These are phyloP conservation scores for Falcaria lacertinaria DNA, from an alignment of 2,888 invertebrate genomes.

Conservation along the genomic window DNA sequence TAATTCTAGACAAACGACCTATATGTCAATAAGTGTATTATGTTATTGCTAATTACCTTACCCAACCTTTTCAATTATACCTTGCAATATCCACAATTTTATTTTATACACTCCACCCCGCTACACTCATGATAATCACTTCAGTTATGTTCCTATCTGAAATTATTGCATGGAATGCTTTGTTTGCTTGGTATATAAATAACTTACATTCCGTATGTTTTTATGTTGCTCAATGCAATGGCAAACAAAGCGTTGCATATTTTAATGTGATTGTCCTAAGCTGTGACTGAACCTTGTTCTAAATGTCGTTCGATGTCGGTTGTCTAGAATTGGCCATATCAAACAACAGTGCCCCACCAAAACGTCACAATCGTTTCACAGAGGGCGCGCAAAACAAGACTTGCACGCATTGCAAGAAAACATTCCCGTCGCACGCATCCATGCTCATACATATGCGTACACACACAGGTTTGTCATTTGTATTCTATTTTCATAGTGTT, in stretches of 20 bases:
- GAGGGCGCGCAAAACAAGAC: constrained; percentile 79
- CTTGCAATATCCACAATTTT: constrained; percentile 13
- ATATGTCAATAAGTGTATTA: constrained; percentile 15
- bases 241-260: constrained; percentile 21
- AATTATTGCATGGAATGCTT: constrained; percentile 37
- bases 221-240: neutral
- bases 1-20: constrained; percentile 69
- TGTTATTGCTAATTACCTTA: constrained; percentile 8
- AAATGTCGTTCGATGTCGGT: constrained; percentile 72
- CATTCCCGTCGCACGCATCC: constrained; percentile 88
- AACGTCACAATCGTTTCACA: constrained; percentile 80
- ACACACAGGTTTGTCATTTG: constrained; percentile 79
- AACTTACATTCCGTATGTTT: neutral
- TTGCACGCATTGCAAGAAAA: constrained; percentile 85
- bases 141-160: constrained; percentile 60
- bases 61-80: constrained; percentile 14
- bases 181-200: constrained; percentile 29
- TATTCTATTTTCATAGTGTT: neutral
- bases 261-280: constrained; percentile 23
- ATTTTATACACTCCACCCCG: constrained; percentile 22
- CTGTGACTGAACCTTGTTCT: constrained; percentile 37
- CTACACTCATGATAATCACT: constrained; percentile 72
- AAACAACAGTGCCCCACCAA: constrained; percentile 85
- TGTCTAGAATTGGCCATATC: constrained; percentile 87
- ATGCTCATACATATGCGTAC: constrained; percentile 89